Conservation (phyloP, 2,888 invertebrate genomes). For the Norana najaformis region DNA sequence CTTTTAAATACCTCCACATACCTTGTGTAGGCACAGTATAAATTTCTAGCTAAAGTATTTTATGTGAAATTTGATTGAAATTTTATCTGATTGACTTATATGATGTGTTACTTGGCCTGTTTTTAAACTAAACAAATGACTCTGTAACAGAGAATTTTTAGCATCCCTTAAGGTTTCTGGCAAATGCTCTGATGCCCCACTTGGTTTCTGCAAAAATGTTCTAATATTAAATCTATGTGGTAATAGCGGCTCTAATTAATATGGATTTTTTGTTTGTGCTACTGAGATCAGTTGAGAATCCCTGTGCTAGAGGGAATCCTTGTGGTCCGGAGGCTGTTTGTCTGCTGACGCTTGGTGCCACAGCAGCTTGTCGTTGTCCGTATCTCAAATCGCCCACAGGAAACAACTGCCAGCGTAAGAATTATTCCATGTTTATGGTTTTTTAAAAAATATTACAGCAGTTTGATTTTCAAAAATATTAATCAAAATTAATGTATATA, state of each 20-base stretch:
- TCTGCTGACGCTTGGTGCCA: constrained; percentile 70
- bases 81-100: background rate
- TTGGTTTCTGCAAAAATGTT: background rate
- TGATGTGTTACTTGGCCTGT: background rate
- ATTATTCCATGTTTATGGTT: background rate
- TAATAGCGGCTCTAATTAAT: background rate
- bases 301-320: constrained; percentile 75
- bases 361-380: constrained; percentile 79
- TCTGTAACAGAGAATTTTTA: no score
- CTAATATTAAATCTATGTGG: background rate
- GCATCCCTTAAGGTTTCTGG: background rate
- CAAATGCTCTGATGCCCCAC: background rate
- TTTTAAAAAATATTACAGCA: background rate
- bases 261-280: background rate
- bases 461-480: background rate
- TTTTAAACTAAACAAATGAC: background rate
- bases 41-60: no score
- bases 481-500: background rate
- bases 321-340: constrained; percentile 78
- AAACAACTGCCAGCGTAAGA: constrained; percentile 71
- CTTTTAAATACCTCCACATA: no score
- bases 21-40: no score
- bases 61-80: no score
- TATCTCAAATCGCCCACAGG: constrained; percentile 82
- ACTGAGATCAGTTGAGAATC: constrained; percentile 61